Percentiles rank a stretch among this genome's conserved stretches.
phyloP scores from a whole-genome alignment of 2,888 invertebrate species.

The Bugulina stolonifera region DNA sequence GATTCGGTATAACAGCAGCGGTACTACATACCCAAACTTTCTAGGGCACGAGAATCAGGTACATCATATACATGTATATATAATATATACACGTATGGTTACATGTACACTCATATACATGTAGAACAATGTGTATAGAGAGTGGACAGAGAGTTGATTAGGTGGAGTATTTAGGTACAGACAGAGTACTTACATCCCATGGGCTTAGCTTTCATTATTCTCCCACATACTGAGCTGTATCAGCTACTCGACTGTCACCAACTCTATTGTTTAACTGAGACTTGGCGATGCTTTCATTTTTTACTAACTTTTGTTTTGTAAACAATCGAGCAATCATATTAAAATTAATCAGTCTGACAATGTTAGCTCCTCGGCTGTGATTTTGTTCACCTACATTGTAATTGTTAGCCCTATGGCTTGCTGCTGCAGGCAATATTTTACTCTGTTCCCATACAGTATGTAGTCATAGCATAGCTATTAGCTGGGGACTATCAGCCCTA shows the following conservation, averaged over 20 bases:
- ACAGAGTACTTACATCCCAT: too few species aligned
- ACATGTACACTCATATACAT: too few species aligned
- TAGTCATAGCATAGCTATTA: background rate
- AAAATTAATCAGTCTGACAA: background rate
- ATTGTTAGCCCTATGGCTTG: background rate
- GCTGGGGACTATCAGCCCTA: background rate
- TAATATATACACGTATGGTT: too few species aligned
- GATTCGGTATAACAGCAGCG: slow-evolving; percentile 13
- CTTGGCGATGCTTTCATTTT: background rate
- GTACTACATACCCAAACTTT: slow-evolving; percentile 23
- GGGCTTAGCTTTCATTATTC: too few species aligned
- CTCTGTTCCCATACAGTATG: background rate
- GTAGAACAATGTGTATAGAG: too few species aligned
- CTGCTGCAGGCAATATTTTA: background rate
- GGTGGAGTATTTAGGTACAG: too few species aligned
- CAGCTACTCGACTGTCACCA: background rate
- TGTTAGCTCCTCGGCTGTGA: background rate
- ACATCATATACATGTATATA: too few species aligned
- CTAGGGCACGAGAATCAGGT: slow-evolving; percentile 15
- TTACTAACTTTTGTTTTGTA: slow-evolving; percentile 18
- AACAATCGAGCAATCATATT: background rate
- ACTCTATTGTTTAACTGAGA: background rate
- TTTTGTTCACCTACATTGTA: background rate
- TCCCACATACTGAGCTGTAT: too few species aligned
- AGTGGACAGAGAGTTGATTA: too few species aligned